Base-by-base conservation (phyloP, 2,888 invertebrate species). In the Marasmarcha lunaedactyla region DNA sequence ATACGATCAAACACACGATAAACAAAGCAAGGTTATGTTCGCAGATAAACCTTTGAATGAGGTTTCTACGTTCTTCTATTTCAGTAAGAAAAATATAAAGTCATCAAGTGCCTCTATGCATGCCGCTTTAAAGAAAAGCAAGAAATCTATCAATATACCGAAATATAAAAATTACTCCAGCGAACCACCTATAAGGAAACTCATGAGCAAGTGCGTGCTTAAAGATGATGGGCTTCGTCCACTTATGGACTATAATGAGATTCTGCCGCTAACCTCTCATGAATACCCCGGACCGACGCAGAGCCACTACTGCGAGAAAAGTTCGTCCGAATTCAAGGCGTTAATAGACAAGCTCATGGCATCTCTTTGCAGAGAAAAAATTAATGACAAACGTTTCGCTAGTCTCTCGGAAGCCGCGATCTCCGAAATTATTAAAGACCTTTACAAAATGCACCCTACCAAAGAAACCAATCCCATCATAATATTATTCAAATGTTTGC, bases 71-170 rank as follows among this genome's bases (percentile, higher is more conserved):
- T 20, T 20, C 20, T 20, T 5, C 7, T 20, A 5, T 7, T 20
- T 7, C 20, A 20, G 20, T 7, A 20, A 20, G 20, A 20, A 20
- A 5, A 20, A 20, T 5, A 5, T 20, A 20, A 20, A 20, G 7
- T 7, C 7, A 20, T 20, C 20, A 5, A 5, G 4, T 3, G 20
- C 20, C 3, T 7, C 4, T 20, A 5, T 20, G 7, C 3, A 20
- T 7, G 7, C 4, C 7, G 20, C 20, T 20, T 20, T 20, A 7
- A 20, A 20, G 20, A 20, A 20, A 20, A 30, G 30, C n/a, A 71
- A 50, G 15, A 81, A 81, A 41, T 77, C 66, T 1, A 79, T 78
- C 0, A 78, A 81, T 46, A 44, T 81, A 27, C 61, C 71, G 0
- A 77, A 71, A 48, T 79, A 78, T 39, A 67, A 53, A 47, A 81